A percentile compares a stretch with the other conserved stretches of the same genome.
phyloP scores from a whole-genome alignment of 2,888 invertebrate species.

The Caenorhabditis sp. region DNA sequence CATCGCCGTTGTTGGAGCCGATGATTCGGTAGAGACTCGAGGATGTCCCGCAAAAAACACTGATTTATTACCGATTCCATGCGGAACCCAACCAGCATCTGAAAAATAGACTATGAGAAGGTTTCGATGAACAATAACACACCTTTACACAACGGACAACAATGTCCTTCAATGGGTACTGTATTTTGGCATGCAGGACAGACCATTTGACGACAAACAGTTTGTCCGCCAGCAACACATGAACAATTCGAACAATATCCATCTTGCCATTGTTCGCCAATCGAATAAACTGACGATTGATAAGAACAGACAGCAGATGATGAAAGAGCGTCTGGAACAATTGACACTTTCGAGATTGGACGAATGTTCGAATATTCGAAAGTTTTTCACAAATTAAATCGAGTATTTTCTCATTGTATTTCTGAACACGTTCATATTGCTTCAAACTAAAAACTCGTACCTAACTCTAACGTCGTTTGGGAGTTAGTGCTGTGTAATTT shows the following conservation, averaged over 20 bases:
- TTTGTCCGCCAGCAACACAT: constrained; percentile 60
- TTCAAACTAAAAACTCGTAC: too few relatives aligned
- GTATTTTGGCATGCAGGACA: constrained; percentile 61
- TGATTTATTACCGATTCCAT: constrained; percentile 34
- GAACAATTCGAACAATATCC: constrained; percentile 59
- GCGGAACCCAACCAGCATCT: constrained; percentile 43
- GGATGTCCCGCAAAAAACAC: neutral
- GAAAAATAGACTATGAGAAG: constrained; percentile 4
- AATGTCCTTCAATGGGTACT: constrained; percentile 73
- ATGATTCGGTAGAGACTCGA: constrained; percentile 4
- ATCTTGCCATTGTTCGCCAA: constrained; percentile 63
- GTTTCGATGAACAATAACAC: neutral
- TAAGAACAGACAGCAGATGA: constrained; percentile 60
- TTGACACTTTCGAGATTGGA: too few relatives aligned
- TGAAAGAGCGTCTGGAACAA: constrained; percentile 51
- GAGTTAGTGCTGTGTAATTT: too few relatives aligned
- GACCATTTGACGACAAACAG: constrained; percentile 62
- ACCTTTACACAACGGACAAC: constrained; percentile 74
- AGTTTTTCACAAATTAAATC: too few relatives aligned
- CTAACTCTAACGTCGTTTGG: too few relatives aligned
- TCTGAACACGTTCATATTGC: too few relatives aligned
- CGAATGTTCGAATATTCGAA: too few relatives aligned
- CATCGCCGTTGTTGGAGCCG: constrained; percentile 11
- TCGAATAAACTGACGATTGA: constrained; percentile 54
- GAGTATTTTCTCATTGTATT: too few relatives aligned